Evolutionary conservation across 2,797 vertebrate genomes (phyloP).

Genomic region (Tragopan temminckii): DNA sequence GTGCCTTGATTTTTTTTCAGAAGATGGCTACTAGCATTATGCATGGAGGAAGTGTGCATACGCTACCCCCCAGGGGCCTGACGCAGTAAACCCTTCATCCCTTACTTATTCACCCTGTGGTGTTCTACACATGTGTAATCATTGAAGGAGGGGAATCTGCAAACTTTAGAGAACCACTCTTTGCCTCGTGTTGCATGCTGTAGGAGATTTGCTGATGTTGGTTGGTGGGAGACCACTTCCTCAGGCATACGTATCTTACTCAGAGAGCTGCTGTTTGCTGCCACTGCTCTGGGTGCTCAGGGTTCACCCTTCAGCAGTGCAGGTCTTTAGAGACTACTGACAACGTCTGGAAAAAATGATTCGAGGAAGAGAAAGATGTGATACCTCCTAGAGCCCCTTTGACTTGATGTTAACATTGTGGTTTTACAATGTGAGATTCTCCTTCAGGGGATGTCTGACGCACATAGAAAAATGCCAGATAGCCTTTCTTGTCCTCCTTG

Average conservation of each 20-base stretch:
- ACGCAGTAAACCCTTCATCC: background rate
- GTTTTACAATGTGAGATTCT: background rate
- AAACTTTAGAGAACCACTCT: background rate
- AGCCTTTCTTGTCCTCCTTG: background rate
- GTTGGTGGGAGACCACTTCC: background rate
- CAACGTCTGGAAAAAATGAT: background rate
- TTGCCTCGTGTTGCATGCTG: background rate
- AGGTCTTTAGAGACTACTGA: background rate
- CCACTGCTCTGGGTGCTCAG: background rate
- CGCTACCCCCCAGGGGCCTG: background rate
- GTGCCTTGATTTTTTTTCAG: background rate
- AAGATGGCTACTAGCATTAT: background rate
- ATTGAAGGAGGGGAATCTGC: too few species aligned
- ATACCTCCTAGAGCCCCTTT: background rate
- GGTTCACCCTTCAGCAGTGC: background rate
- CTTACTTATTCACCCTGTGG: accelerated
- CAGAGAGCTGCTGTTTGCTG: background rate
- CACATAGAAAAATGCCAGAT: background rate
- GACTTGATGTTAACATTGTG: background rate
- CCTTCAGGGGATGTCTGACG: background rate
- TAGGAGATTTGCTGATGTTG: background rate
- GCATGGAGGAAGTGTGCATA: background rate
- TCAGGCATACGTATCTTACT: background rate
- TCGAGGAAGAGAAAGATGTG: background rate
- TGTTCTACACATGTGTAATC: background rate